Conservation (phyloP, 2,888 invertebrate genomes). For the Strigamia transsilvanica region DNA sequence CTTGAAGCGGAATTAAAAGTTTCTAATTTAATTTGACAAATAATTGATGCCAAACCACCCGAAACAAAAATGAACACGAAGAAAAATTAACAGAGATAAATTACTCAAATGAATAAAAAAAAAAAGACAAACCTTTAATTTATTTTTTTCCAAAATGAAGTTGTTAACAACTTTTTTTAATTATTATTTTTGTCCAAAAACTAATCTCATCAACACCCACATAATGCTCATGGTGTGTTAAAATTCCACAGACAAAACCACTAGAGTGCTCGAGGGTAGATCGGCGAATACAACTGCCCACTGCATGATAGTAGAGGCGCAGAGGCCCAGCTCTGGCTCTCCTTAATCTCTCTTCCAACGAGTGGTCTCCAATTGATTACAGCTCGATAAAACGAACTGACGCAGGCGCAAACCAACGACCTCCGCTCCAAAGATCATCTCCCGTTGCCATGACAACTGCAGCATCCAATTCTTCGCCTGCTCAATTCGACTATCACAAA, state of each 20-base stretch:
- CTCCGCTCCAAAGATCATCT: constrained; percentile 8
- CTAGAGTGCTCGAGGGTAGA: background rate
- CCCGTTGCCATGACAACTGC: background rate
- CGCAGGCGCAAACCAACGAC: constrained; percentile 8
- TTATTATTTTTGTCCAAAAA: background rate
- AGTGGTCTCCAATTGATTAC: constrained; percentile 8
- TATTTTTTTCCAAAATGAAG: too few species aligned
- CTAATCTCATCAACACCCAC: background rate
- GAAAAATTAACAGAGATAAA: constrained; percentile 2
- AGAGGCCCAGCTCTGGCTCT: constrained; percentile 8
- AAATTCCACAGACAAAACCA: background rate
- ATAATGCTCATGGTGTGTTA: background rate
- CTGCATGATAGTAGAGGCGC: background rate
- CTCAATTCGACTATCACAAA: background rate
- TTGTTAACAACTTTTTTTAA: too few species aligned
- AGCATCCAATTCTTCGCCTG: background rate
- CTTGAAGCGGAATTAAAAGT: constrained; percentile 42
- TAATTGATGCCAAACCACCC: constrained; percentile 37
- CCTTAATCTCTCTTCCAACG: constrained; percentile 8
- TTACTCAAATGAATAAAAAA: background rate
- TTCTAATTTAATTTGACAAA: constrained; percentile 51
- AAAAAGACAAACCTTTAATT: background rate
- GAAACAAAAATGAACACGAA: background rate
- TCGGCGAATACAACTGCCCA: background rate
- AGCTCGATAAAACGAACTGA: constrained; percentile 8